A percentile compares a stretch with the other conserved stretches of the same genome.
Evolutionary conservation across 2,797 vertebrate genomes (phyloP).

Genomic region (Halcyon smyrnensis): DNA sequence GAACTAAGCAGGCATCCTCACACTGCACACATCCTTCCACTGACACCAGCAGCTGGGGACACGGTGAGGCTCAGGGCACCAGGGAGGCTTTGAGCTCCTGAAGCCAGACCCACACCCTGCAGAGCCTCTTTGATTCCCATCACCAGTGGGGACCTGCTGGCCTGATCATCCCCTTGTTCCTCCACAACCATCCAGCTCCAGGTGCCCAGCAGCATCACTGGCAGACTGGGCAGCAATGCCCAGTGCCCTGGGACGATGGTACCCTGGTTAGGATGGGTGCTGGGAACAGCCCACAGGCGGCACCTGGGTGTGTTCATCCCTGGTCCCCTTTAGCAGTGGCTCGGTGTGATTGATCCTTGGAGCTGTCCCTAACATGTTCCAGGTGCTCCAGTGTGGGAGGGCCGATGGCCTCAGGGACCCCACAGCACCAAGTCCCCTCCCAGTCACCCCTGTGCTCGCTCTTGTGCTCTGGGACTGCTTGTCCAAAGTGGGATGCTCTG

Average conservation of each 20-base stretch:
- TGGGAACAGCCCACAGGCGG: background rate
- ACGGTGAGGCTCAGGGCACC: rapidly evolving
- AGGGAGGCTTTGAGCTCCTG: background rate
- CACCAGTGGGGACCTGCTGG: rapidly evolving
- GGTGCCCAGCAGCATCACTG: rapidly evolving
- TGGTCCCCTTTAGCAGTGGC: rapidly evolving
- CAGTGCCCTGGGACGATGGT: rapidly evolving
- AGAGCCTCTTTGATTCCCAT: background rate
- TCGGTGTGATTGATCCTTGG: background rate
- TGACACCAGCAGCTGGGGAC: background rate
- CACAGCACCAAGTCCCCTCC: background rate
- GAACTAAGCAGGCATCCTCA: rapidly evolving
- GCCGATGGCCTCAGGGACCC: rapidly evolving
- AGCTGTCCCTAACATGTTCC: background rate
- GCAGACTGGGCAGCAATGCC: rapidly evolving
- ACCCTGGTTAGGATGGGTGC: background rate
- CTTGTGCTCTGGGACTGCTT: rapidly evolving
- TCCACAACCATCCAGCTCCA: background rate
- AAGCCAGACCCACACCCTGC: background rate
- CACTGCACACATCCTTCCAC: rapidly evolving
- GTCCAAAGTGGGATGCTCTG: background rate
- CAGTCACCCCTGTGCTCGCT: background rate
- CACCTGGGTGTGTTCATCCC: background rate
- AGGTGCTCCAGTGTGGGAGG: rapidly evolving
- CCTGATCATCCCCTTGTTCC: background rate